Conservation (phyloP, 2,797 vertebrate genomes). For the Megaceryle alcyon region DNA sequence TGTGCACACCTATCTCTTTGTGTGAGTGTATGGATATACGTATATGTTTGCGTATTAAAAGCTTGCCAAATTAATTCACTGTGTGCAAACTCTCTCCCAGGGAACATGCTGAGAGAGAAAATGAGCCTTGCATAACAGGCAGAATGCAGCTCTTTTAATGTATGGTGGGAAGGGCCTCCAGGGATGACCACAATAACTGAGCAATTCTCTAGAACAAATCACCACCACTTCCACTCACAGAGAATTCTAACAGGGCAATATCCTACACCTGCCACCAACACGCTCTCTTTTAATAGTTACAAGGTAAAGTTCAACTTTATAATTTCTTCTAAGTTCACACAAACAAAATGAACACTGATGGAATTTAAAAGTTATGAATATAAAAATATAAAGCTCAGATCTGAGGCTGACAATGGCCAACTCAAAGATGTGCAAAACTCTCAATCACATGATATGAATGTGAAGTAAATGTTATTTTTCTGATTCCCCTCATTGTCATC, state of each 20-base stretch:
- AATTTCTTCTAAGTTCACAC: not conserved
- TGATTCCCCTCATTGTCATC: slow-evolving; percentile 43
- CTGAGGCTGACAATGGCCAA: not conserved
- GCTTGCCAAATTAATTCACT: not conserved
- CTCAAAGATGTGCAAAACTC: not conserved
- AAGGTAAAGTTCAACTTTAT: not conserved
- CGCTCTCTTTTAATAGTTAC: not conserved
- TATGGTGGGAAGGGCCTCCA: not conserved
- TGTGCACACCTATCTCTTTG: not conserved
- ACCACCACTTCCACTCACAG: not conserved
- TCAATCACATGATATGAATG: not conserved
- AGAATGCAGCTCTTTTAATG: not conserved
- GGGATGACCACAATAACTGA: not conserved
- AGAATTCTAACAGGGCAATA: not conserved
- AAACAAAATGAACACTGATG: not conserved
- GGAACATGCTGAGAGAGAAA: not conserved
- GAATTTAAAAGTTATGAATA: not conserved
- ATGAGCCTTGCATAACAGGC: not conserved
- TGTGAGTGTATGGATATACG: not conserved
- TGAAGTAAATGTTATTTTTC: slow-evolving; percentile 1
- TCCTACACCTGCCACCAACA: not conserved
- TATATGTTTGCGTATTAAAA: not conserved
- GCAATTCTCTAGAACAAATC: not conserved
- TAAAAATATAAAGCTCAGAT: not conserved
- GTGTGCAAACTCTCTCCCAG: not conserved